Conservation (phyloP, 2,888 invertebrate genomes). For the Liopterus haemorrhoidalis region DNA sequence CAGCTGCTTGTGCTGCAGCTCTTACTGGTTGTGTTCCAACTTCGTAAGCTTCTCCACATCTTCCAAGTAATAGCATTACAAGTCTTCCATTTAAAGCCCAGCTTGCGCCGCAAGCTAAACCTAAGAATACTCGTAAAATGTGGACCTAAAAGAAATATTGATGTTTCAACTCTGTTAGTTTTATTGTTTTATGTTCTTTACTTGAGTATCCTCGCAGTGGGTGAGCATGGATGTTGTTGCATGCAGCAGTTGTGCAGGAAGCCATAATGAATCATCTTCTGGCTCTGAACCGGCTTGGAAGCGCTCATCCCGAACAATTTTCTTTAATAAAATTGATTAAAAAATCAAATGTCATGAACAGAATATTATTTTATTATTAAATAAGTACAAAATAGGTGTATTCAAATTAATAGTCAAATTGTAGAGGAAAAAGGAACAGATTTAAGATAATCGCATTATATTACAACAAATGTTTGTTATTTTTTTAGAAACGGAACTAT, state of each 20-base stretch:
- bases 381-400: too few species aligned
- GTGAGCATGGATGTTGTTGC: slow-evolving; percentile 75
- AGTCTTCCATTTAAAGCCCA: slow-evolving; percentile 86
- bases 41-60: slow-evolving; percentile 78
- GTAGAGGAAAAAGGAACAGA: too few species aligned
- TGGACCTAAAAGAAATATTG: slow-evolving; percentile 46
- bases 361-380: too few species aligned
- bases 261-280: slow-evolving; percentile 87
- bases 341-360: too few species aligned
- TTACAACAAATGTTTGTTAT: too few species aligned
- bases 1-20: slow-evolving; percentile 84
- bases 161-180: slow-evolving; percentile 6
- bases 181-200: slow-evolving; percentile 41
- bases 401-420: too few species aligned
- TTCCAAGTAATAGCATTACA: slow-evolving; percentile 78
- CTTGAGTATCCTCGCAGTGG: slow-evolving; percentile 83
- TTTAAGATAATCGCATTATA: too few species aligned
- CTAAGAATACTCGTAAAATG: slow-evolving; percentile 68
- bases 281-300: slow-evolving; percentile 87
- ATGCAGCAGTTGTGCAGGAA: slow-evolving; percentile 84
- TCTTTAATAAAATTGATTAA: too few species aligned
- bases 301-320: slow-evolving; percentile 83
- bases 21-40: slow-evolving; percentile 72
- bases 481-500: too few species aligned
- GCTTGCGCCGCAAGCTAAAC: slow-evolving; percentile 80